Evolutionary conservation across 2,888 invertebrate species (phyloP).

Genomic region (Drosophila paramelanica): DNA sequence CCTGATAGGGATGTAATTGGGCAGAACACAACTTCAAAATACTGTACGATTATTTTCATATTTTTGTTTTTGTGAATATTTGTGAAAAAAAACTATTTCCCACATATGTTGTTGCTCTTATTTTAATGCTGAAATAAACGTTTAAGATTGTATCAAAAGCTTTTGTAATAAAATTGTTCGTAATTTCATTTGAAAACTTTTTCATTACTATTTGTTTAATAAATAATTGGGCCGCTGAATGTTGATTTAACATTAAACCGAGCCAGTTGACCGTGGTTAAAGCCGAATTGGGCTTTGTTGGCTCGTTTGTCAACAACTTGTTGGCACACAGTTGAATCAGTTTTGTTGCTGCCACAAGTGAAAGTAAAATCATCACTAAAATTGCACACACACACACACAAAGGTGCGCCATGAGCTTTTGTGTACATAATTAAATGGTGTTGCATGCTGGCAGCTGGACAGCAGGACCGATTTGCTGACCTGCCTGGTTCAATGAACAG

Average conservation of each 20-base stretch:
- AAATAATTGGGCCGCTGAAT: not conserved
- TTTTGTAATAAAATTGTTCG: no score
- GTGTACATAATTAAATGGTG: conserved; percentile 63
- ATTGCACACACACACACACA: conserved; percentile 1
- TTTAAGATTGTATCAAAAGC: not conserved
- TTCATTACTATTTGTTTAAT: not conserved
- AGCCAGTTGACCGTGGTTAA: not conserved
- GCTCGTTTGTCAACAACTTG: conserved; percentile 51
- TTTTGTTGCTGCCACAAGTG: conserved; percentile 30
- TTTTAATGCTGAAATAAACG: not conserved
- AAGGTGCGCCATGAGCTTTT: conserved; percentile 11
- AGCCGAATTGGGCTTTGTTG: conserved; percentile 3
- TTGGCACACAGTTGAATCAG: conserved; percentile 44
- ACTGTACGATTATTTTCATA: no score
- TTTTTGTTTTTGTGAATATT: no score
- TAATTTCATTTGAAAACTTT: not conserved
- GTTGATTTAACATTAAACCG: not conserved
- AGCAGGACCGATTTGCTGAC: not conserved
- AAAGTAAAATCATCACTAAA: conserved; percentile 25
- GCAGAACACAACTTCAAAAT: no score
- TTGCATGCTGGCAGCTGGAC: conserved; percentile 33
- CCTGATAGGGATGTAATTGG: no score
- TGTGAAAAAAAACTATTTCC: no score
- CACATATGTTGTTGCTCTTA: no score
- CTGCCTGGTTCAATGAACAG: conserved; percentile 49